Percentiles rank a stretch among this genome's conserved stretches.
Conservation (phyloP, 1,140 invertebrate genomes). For the Lasaia peninsularis region DNA sequence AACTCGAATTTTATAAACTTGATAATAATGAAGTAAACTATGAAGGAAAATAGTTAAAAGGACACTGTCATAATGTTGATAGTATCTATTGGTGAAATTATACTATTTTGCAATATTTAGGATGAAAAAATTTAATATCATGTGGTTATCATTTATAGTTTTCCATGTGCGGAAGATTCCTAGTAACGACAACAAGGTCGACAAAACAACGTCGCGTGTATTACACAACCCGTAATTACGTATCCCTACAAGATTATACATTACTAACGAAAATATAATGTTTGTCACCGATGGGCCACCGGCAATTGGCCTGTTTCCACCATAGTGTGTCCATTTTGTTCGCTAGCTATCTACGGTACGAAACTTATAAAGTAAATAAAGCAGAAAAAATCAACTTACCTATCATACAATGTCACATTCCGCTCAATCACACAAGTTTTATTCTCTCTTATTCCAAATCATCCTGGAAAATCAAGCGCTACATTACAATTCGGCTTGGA, state of each 20-base stretch:
- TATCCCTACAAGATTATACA: constrained; percentile 24
- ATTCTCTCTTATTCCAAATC: constrained; percentile 64
- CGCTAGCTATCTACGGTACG: constrained; percentile 42
- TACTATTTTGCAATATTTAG: too few species aligned
- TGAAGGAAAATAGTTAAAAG: not conserved
- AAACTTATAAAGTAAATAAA: constrained; percentile 69
- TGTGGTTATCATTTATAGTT: constrained; percentile 17
- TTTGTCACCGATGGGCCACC: constrained; percentile 35
- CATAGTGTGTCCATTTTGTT: constrained; percentile 64
- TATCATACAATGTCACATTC: constrained; percentile 77
- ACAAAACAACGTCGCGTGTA: constrained; percentile 48
- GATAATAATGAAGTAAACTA: too few species aligned
- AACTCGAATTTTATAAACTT: too few species aligned
- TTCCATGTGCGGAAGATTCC: constrained; percentile 36
- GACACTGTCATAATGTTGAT: too few species aligned
- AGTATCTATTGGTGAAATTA: too few species aligned
- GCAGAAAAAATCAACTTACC: constrained; percentile 57
- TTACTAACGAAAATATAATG: constrained; percentile 18
- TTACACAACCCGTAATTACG: constrained; percentile 60
- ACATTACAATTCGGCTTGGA: constrained; percentile 68
- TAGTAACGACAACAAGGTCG: constrained; percentile 49
- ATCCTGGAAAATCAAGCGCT: constrained; percentile 70
- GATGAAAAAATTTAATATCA: not conserved
- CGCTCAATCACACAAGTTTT: constrained; percentile 70
- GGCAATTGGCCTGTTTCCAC: constrained; percentile 46